Evolutionary conservation across 2,797 vertebrate species (phyloP).

Genomic region (Microchirus variegatus): DNA sequence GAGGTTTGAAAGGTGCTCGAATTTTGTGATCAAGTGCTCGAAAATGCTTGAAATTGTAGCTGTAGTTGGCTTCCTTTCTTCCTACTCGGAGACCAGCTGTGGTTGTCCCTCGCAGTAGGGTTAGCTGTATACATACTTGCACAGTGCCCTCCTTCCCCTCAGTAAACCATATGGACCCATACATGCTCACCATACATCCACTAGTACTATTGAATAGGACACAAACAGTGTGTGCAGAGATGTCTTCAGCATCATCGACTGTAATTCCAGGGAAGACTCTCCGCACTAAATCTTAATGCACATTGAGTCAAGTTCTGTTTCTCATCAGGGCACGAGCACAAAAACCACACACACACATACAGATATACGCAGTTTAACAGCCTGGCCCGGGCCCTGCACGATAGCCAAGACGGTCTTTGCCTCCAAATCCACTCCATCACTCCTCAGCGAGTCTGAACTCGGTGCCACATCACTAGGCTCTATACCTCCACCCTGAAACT

Average conservation of each 20-base stretch:
- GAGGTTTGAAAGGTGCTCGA: too few species aligned
- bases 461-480: conserved; percentile 50
- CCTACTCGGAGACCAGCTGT: too few species aligned
- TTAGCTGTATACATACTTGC: neutral
- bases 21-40: too few species aligned
- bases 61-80: too few species aligned
- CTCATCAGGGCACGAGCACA: conserved; percentile 40
- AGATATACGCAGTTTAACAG: conserved; percentile 19
- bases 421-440: conserved; percentile 31
- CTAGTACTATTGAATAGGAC: conserved; percentile 16
- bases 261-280: conserved; percentile 11
- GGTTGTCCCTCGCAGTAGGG: neutral
- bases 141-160: neutral
- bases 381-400: neutral
- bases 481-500: conserved; percentile 40
- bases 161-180: neutral
- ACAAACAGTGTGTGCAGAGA: conserved; percentile 4
- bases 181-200: conserved; percentile 14
- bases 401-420: conserved; percentile 25
- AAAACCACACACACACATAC: conserved; percentile 17
- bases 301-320: conserved; percentile 37
- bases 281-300: neutral
- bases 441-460: conserved; percentile 27
- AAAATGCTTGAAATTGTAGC: too few species aligned
- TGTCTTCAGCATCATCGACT: conserved; percentile 10